Percentiles rank a stretch among this genome's conserved stretches.
Conservation (phyloP, 1,140 invertebrate genomes). For the Trachymyrmex cornetzi region DNA sequence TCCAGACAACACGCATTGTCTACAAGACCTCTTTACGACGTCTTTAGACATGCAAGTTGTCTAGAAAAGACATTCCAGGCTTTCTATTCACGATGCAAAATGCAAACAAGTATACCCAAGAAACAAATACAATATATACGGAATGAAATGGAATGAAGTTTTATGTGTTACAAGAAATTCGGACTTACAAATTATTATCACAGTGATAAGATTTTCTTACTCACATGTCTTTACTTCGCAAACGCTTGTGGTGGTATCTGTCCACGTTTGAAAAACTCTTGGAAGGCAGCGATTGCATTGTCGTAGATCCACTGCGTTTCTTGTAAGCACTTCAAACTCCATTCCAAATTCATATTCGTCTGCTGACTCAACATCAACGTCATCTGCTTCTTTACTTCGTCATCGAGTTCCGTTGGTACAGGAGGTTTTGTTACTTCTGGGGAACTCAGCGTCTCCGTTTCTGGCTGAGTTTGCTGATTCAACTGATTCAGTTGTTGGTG, state of each 20-base stretch:
- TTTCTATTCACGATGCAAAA: background rate
- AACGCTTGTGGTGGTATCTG: conserved; percentile 94
- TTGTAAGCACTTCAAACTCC: conserved; percentile 94
- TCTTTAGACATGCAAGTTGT: too few species aligned
- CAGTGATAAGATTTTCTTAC: conserved; percentile 3
- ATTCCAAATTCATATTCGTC: conserved; percentile 95
- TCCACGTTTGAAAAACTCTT: conserved; percentile 91
- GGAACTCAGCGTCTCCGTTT: conserved; percentile 47
- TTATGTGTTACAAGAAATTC: background rate
- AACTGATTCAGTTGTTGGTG: conserved; percentile 48
- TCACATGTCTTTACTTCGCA: conserved; percentile 86
- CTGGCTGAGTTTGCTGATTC: background rate
- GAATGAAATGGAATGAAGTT: background rate
- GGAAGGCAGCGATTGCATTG: conserved; percentile 91
- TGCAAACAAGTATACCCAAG: background rate
- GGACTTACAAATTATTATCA: background rate
- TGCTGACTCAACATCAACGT: conserved; percentile 90
- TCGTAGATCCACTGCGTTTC: conserved; percentile 95
- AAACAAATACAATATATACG: background rate
- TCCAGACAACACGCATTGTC: too few species aligned
- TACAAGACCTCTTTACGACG: too few species aligned
- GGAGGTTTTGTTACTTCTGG: conserved; percentile 51
- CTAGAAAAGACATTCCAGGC: too few species aligned
- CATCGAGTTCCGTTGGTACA: conserved; percentile 77
- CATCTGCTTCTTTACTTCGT: conserved; percentile 91